Percentiles rank a stretch among this genome's conserved stretches.
Conservation (phyloP, 30 jellyfish, hydroid and myxozoan genomes). For the Hydra vulgaris region DNA sequence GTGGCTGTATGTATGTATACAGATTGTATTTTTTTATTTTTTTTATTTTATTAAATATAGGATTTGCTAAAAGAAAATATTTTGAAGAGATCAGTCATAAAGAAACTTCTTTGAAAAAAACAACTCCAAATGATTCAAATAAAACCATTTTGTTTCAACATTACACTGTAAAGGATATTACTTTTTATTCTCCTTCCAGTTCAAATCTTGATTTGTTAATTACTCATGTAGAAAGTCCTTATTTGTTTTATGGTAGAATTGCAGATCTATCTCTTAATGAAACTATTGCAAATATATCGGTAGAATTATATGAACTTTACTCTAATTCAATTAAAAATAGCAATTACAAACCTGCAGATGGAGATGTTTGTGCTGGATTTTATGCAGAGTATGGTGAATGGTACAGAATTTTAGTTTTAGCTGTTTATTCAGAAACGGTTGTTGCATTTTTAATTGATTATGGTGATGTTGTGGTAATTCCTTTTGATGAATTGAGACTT, state of each 20-base stretch:
- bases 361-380: conserved; percentile 23
- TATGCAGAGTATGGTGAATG: conserved; percentile 4
- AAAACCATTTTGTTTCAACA: not conserved
- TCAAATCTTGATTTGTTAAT: not conserved
- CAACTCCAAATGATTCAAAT: not conserved
- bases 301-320: not conserved
- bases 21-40: too few relatives aligned
- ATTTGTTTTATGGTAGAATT: conserved; percentile 35
- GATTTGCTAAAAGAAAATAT: not conserved
- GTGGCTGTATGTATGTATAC: too few relatives aligned
- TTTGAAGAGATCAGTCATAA: too few relatives aligned
- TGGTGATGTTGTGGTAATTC: conserved; percentile 8
- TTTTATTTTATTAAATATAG: too few relatives aligned
- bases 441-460: conserved; percentile 3
- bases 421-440: not conserved
- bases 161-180: not conserved
- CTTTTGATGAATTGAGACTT: not conserved
- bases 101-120: not conserved
- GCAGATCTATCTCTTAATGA: conserved; percentile 29
- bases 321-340: not conserved
- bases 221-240: conserved; percentile 46
- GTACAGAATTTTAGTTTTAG: conserved; percentile 22
- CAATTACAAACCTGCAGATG: conserved; percentile 8
- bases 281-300: conserved; percentile 6
- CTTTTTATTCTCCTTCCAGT: not conserved